Percentiles rank a stretch among this genome's conserved stretches.
Conservation (phyloP, 2,113 vertebrate genomes). For the Dunckerocampus dactyliophorus region DNA sequence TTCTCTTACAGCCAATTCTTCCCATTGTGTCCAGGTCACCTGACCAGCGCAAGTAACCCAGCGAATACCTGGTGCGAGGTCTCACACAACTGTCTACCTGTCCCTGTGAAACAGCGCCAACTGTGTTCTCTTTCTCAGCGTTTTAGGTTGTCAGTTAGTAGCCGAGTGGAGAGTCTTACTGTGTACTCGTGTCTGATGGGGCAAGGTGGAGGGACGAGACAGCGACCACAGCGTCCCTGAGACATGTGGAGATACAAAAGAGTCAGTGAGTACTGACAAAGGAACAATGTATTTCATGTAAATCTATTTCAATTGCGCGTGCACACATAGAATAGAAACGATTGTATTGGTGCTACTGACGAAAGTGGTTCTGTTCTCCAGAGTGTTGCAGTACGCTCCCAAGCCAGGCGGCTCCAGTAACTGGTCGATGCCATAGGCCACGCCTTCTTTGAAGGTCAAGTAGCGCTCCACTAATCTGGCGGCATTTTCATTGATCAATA, state of each 20-base stretch:
- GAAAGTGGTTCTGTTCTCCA: conserved; percentile 50
- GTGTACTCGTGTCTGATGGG: conserved; percentile 41
- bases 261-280: not conserved
- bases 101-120: conserved; percentile 50
- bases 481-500: conserved; percentile 73
- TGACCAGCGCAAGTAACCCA: not conserved
- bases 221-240: conserved; percentile 73
- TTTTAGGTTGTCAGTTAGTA: not conserved
- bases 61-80: not conserved
- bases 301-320: too few species aligned
- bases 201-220: conserved; percentile 58
- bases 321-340: not conserved
- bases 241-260: conserved; percentile 11
- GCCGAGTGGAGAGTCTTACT: conserved; percentile 56
- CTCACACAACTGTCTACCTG: conserved; percentile 32
- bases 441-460: conserved; percentile 80
- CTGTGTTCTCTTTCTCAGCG: not conserved
- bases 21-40: accelerated
- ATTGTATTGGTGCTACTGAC: conserved; percentile 37
- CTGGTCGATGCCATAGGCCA: conserved; percentile 85
- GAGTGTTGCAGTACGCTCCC: conserved; percentile 83
- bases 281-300: not conserved
- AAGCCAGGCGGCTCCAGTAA: conserved; percentile 87
- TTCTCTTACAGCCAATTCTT: conserved; percentile 68
- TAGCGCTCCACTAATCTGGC: conserved; percentile 78